Evolutionary conservation across 2,797 vertebrate species (phyloP).

Genomic region (Phalanger gymnotis): DNA sequence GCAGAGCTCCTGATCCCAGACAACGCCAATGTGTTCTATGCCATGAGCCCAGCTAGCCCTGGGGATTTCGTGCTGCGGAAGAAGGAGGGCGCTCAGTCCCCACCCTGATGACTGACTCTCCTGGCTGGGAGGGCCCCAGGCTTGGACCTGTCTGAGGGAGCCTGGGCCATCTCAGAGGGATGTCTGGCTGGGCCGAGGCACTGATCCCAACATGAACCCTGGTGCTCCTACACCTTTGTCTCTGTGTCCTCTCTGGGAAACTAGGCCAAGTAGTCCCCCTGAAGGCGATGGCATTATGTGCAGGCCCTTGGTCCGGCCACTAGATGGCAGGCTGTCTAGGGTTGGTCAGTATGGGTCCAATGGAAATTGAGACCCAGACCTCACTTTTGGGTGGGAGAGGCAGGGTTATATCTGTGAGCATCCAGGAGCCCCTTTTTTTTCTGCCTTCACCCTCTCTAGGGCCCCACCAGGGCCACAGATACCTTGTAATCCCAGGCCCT

Average conservation of each 20-base stretch:
- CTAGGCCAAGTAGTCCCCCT: neutral
- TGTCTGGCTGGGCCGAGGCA: neutral
- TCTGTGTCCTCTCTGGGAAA: neutral
- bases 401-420: neutral
- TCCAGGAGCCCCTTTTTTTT: neutral
- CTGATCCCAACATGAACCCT: neutral
- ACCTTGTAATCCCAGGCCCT: neutral
- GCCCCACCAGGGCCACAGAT: neutral
- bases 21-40: constrained; percentile 92
- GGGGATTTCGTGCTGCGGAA: constrained; percentile 89
- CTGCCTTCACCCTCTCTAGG: neutral
- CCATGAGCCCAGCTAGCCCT: constrained; percentile 88
- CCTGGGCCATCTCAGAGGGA: neutral
- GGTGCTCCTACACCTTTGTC: neutral
- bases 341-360: neutral
- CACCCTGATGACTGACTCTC: neutral
- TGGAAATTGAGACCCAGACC: neutral
- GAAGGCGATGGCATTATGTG: neutral
- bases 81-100: constrained; percentile 71
- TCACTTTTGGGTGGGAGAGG: neutral
- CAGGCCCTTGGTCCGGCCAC: neutral
- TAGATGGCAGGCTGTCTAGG: neutral
- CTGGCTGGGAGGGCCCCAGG: neutral
- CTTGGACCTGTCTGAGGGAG: neutral
- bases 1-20: constrained; percentile 91